Conservation (phyloP, 2,113 vertebrate species). For the Physeter macrocephalus region DNA sequence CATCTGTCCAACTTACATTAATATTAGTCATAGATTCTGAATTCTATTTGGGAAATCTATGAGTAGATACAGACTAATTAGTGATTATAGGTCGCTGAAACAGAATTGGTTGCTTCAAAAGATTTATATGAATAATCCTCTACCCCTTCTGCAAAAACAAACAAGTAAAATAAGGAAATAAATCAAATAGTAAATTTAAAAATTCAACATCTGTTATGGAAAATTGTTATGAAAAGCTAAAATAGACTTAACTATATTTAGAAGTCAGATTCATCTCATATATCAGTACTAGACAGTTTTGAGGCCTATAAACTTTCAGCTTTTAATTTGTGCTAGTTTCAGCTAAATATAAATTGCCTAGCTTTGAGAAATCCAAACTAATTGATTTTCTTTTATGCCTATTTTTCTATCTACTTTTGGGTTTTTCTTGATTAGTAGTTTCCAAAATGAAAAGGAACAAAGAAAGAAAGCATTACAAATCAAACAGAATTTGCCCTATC, state of each 20-base stretch:
- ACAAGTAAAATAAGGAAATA: neutral
- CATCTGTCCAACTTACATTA: neutral
- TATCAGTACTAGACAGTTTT: neutral
- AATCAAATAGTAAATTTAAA: neutral
- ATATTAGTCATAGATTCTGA: neutral
- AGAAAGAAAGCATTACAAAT: neutral
- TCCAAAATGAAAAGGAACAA: neutral
- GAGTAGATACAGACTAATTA: neutral
- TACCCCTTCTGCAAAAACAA: neutral
- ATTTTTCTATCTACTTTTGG: neutral
- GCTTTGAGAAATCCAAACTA: conserved; percentile 2
- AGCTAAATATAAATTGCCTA: neutral
- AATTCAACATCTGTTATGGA: neutral
- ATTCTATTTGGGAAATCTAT: neutral
- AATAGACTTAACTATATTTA: neutral
- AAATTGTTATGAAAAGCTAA: neutral
- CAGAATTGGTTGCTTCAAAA: neutral
- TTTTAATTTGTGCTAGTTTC: neutral
- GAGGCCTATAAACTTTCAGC: neutral
- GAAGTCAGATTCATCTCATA: neutral
- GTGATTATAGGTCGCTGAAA: neutral
- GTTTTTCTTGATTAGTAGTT: neutral
- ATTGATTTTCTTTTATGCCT: neutral
- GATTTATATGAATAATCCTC: neutral
- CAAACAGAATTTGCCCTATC: neutral